Base-by-base conservation (phyloP, 2,888 invertebrate genomes). In the Prosapia bicincta region DNA sequence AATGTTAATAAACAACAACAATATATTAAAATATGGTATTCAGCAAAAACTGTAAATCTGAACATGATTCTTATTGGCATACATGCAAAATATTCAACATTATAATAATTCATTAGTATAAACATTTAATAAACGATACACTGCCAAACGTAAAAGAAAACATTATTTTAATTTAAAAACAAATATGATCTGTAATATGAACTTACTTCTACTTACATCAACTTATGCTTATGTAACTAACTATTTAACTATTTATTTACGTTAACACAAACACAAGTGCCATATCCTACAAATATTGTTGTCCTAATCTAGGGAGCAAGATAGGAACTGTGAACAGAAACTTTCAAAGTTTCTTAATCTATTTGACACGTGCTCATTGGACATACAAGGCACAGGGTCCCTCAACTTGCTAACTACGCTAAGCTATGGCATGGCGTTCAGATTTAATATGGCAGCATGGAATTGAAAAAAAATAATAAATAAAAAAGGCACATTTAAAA, bases 321-420 rank as follows among this genome's bases (percentile, higher is more conserved):
- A 81, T 82, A 82, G 82, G 82, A 82, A 82, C 82, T 82, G 82
- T 82, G 80, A 80, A 81, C 80, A 80, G 77, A 79, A 76, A 76
- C 78, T 72, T 66, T 30, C 66, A 23, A 73, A 70, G 78, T 75
- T 78, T 79, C 78, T 76, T 78, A 76, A 75, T 74, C 77, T 77
- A 78, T 77, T 78, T 77, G 77, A 74, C 77, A 76, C 74, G 75
- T 77, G 77, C 78, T 77, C 76, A 75, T 74, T 71, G 70, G 75
- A 72, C 54, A 73, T 68, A 77, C 74, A 77, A 78, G 77, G 77
- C 77, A 76, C 76, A 69, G 76, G 74, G 69, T 75, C 75, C 75
- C 77, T 67, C 66, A 66, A 54, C 71, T 38, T 66, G 70, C 76
- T 77, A 69, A 78, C 77, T 77, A 77, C 73, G 66, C 25, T 80